Conservation (phyloP, 2,797 vertebrate species). For the Myotis myotis region DNA sequence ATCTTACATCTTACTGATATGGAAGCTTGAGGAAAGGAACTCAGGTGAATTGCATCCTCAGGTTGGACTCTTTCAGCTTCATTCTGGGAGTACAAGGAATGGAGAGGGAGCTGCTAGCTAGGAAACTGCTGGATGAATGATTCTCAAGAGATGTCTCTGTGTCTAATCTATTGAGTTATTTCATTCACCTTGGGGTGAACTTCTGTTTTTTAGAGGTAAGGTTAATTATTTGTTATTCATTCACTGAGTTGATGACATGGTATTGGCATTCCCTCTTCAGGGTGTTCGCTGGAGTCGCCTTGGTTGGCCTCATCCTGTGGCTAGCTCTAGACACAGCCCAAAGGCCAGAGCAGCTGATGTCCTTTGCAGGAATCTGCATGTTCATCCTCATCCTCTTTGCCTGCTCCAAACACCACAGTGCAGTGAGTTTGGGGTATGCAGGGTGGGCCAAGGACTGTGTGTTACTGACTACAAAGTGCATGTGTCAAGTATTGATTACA, state of each 20-base stretch:
- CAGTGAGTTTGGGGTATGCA: constrained; percentile 83
- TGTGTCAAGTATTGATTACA: neutral
- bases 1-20: neutral
- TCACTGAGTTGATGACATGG: neutral
- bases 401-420: constrained; percentile 89
- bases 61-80: neutral
- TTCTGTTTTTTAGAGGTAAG: neutral
- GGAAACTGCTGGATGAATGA: neutral
- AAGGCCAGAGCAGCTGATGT: constrained; percentile 91
- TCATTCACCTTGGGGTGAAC: neutral
- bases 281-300: constrained; percentile 83
- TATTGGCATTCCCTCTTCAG: constrained; percentile 82
- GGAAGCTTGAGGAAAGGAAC: neutral
- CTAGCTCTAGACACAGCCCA: constrained; percentile 90
- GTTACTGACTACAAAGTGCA: neutral
- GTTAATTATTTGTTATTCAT: neutral
- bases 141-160: constrained; percentile 18
- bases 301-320: constrained; percentile 89
- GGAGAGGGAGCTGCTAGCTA: neutral
- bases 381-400: constrained; percentile 90
- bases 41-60: neutral
- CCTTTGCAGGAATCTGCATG: constrained; percentile 91
- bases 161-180: neutral
- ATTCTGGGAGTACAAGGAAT: constrained; percentile 3
- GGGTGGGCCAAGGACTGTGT: neutral